phyloP scores from a whole-genome alignment of 2,113 vertebrate species.

The Hippoglossus stenolepis region DNA sequence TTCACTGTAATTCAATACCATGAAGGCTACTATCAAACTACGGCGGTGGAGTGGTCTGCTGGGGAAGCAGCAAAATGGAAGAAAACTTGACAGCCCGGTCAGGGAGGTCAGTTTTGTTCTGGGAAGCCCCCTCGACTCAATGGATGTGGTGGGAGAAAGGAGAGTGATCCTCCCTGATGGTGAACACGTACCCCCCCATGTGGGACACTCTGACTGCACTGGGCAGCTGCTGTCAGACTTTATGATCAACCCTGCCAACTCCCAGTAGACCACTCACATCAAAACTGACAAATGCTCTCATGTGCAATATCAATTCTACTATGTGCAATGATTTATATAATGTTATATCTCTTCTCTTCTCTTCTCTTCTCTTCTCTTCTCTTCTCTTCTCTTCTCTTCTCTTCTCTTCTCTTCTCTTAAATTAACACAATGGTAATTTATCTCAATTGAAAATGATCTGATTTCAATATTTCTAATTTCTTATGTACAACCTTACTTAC shows the following conservation, averaged over 20 bases:
- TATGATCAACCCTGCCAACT: not conserved
- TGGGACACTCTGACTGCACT: too few species aligned
- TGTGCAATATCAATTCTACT: too few species aligned
- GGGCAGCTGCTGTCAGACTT: constrained; percentile 1
- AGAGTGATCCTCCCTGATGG: not conserved
- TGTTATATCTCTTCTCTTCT: too few species aligned
- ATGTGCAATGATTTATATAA: too few species aligned
- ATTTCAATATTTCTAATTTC: too few species aligned
- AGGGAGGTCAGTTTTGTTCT: not conserved
- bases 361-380: too few species aligned
- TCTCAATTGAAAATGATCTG: too few species aligned
- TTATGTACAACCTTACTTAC: too few species aligned
- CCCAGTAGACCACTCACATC: not conserved
- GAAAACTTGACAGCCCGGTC: not conserved
- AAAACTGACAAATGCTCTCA: not conserved
- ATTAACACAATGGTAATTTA: too few species aligned
- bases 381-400: too few species aligned
- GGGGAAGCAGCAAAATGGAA: not conserved
- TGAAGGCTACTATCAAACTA: not conserved
- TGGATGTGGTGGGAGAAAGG: not conserved
- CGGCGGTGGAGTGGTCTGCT: not conserved
- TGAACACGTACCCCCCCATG: not conserved
- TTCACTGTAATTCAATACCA: not conserved
- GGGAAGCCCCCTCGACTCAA: not conserved
- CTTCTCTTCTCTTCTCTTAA: too few species aligned